Conservation (phyloP, 2,113 vertebrate species). For the Macquaria ambigua region DNA sequence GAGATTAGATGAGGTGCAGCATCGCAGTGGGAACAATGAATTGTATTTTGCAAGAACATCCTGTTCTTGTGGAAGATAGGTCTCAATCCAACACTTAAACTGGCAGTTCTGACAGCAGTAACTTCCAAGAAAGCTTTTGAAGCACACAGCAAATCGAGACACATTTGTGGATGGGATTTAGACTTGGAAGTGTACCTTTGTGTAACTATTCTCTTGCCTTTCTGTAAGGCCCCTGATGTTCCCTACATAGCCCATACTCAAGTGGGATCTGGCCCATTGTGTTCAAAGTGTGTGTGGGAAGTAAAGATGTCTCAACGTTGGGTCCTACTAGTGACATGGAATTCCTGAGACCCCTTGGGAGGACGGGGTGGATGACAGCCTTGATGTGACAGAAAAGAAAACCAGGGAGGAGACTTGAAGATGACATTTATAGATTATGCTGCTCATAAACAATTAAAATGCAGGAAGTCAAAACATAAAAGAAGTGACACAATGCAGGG, state of each 20-base stretch:
- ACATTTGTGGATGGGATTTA: background rate
- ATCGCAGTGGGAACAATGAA: constrained; percentile 37
- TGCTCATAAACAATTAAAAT: constrained; percentile 23
- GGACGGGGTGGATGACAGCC: constrained; percentile 31
- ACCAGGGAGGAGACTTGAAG: background rate
- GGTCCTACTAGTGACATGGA: constrained; percentile 50
- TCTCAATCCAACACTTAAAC: constrained; percentile 15
- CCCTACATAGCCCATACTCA: background rate
- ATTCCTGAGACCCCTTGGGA: constrained; percentile 45
- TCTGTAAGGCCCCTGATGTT: constrained; percentile 20
- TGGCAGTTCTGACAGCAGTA: background rate
- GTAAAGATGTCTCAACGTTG: constrained; percentile 20
- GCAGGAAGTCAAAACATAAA: constrained; percentile 46
- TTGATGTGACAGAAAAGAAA: constrained; percentile 31
- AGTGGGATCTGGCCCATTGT: constrained; percentile 52
- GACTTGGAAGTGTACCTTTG: background rate
- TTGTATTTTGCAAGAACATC: constrained; percentile 27
- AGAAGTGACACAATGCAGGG: constrained; percentile 7
- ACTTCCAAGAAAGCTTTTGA: constrained; percentile 16
- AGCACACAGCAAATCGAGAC: background rate
- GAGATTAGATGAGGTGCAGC: constrained; percentile 36
- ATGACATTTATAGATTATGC: constrained; percentile 29
- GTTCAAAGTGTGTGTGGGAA: constrained; percentile 23
- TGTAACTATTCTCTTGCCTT: constrained; percentile 10
- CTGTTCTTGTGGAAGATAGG: constrained; percentile 18